phyloP scores from a whole-genome alignment of 2,797 vertebrate genomes.

The Iguana delicatissima region DNA sequence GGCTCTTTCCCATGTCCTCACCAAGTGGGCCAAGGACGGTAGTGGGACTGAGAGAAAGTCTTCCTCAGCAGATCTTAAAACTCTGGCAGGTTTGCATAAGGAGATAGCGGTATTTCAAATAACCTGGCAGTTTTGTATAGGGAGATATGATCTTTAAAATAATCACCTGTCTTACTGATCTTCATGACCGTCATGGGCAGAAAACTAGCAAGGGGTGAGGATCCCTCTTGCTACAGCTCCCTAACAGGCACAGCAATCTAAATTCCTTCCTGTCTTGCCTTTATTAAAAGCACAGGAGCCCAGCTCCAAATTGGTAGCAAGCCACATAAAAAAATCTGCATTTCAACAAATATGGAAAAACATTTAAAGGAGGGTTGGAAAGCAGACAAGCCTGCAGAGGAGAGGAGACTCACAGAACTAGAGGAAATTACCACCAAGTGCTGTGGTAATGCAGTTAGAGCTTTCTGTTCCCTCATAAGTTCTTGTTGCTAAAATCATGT shows the following conservation, averaged over 20 bases:
- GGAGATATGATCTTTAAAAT: no score
- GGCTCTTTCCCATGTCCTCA: no score
- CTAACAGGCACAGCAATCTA: neutral
- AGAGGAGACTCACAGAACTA: neutral
- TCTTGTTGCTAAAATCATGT: neutral
- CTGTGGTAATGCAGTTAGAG: neutral
- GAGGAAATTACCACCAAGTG: neutral
- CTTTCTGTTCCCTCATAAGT: slow-evolving; percentile 5
- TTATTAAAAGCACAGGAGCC: neutral
- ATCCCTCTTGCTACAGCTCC: neutral
- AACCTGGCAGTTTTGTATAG: no score
- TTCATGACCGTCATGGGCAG: neutral
- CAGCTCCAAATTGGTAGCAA: neutral
- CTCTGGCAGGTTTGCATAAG: no score
- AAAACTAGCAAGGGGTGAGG: neutral
- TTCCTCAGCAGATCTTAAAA: no score
- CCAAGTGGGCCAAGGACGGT: no score
- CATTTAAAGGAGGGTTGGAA: slow-evolving; percentile 21
- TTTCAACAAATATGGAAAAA: slow-evolving; percentile 46
- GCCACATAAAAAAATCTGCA: neutral
- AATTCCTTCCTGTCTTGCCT: neutral
- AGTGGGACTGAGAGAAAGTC: no score
- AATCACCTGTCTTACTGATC: neutral
- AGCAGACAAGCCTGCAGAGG: neutral
- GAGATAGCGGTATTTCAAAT: no score